phyloP scores from a whole-genome alignment of 2,797 vertebrate species.

The Okamejei kenojei region DNA sequence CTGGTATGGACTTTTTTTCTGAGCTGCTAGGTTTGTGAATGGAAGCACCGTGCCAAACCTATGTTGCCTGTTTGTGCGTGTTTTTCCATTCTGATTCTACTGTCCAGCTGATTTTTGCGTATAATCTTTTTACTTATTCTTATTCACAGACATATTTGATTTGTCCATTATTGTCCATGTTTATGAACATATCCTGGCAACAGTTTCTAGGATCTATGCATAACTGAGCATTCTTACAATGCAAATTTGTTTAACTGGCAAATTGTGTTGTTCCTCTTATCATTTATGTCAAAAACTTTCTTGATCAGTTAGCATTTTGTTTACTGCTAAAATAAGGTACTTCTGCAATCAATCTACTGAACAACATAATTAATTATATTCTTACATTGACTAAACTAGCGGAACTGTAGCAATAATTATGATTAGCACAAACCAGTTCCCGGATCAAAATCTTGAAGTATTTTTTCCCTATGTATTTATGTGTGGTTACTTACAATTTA shows the following conservation, averaged over 20 bases:
- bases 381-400: background rate
- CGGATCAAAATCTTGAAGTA: background rate
- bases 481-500: background rate
- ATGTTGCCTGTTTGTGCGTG: background rate
- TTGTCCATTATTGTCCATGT: background rate
- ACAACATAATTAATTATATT: background rate
- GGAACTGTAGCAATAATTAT: background rate
- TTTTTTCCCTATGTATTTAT: background rate
- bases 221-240: background rate
- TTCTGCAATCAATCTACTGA: background rate
- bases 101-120: background rate
- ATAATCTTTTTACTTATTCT: background rate
- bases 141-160: background rate
- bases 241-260: background rate
- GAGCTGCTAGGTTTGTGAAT: background rate
- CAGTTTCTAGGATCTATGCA: background rate
- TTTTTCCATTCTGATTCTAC: background rate
- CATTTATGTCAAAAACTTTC: background rate
- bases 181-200: background rate
- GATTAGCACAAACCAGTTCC: background rate
- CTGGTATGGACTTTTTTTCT: background rate
- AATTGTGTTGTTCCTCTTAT: background rate
- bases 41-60: background rate
- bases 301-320: background rate
- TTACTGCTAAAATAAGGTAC: background rate